Percentiles rank a stretch among this genome's conserved stretches.
phyloP scores from a whole-genome alignment of 2,113 vertebrate genomes.

The Heterotilapia buettikoferi region DNA sequence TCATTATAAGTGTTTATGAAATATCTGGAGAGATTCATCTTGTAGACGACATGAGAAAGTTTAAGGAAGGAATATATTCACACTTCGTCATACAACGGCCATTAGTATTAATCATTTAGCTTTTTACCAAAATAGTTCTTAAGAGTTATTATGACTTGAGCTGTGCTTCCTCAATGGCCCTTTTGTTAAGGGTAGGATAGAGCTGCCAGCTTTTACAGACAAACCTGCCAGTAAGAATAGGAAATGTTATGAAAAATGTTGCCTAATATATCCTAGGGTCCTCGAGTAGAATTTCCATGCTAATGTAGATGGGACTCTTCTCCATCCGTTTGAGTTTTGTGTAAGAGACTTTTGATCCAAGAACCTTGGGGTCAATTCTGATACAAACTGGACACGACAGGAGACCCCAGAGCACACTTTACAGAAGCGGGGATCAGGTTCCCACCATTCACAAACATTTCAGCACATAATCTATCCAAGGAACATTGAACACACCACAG shows the following conservation, averaged over 20 bases:
- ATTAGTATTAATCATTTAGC: slow-evolving; percentile 3
- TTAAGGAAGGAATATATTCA: not conserved
- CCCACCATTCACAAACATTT: not conserved
- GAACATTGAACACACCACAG: not conserved
- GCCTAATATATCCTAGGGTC: not conserved
- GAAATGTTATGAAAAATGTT: not conserved
- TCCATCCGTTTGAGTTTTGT: not conserved
- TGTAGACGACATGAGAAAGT: not conserved
- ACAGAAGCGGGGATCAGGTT: not conserved
- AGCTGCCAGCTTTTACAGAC: slow-evolving; percentile 17
- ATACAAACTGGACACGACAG: not conserved
- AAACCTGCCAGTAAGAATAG: not conserved
- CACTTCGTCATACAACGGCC: not conserved
- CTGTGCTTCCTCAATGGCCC: slow-evolving; percentile 18
- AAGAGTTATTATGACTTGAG: not conserved
- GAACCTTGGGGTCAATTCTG: not conserved
- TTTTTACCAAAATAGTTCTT: not conserved
- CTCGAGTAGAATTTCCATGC: not conserved
- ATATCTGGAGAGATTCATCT: not conserved
- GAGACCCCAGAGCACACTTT: not conserved
- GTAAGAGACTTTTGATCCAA: not conserved
- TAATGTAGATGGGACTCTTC: not conserved
- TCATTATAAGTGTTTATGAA: not conserved
- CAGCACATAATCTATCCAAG: not conserved
- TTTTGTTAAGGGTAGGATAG: slow-evolving; percentile 25